Evolutionary conservation across 2,113 vertebrate species (phyloP).

Genomic region (Isichthys henryi): DNA sequence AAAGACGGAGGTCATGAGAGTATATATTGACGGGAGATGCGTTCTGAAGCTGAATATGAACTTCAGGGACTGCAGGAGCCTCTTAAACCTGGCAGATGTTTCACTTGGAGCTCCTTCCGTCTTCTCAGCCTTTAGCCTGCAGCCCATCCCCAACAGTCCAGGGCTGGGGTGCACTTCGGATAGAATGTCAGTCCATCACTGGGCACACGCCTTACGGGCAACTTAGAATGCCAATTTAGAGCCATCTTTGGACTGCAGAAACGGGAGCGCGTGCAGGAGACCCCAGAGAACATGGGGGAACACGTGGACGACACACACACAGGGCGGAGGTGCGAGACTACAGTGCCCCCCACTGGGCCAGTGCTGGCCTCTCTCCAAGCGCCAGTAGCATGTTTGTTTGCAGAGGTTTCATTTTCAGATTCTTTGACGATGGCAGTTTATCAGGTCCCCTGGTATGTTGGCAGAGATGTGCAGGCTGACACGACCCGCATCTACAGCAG

Average conservation of each 20-base stretch:
- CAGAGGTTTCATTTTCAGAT: neutral
- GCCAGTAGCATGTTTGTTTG: neutral
- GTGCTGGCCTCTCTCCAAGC: neutral
- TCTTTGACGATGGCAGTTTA: neutral
- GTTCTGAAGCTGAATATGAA: neutral
- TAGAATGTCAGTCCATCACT: neutral
- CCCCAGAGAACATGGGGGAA: neutral
- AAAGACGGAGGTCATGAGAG: neutral
- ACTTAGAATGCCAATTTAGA: neutral
- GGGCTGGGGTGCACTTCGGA: neutral
- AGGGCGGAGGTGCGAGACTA: neutral
- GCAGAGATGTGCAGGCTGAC: neutral
- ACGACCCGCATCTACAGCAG: neutral
- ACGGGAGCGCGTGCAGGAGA: neutral
- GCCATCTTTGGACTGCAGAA: neutral
- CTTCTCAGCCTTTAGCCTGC: neutral
- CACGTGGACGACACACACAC: neutral
- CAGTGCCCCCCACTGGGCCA: neutral
- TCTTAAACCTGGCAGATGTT: neutral
- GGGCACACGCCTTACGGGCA: neutral
- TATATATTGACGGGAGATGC: neutral
- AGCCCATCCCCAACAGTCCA: neutral
- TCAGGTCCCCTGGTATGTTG: neutral
- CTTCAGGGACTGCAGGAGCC: neutral
- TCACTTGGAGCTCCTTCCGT: neutral